These are phyloP conservation scores for Clamator glandarius DNA, from an alignment of 2,797 vertebrate species.

Conservation along the genomic window DNA sequence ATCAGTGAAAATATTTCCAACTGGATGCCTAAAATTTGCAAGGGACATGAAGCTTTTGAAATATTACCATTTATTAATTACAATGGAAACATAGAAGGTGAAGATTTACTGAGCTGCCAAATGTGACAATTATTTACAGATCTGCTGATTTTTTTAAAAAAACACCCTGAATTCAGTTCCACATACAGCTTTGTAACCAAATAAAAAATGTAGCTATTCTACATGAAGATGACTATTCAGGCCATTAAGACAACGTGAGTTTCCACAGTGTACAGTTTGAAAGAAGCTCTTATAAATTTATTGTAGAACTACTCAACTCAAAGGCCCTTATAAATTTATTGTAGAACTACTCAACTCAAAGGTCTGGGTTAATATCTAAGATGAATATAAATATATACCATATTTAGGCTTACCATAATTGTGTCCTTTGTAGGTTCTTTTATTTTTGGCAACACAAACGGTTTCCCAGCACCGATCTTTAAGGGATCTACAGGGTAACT, in stretches of 20 bases:
- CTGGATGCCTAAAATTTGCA: neutral
- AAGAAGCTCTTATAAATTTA: neutral
- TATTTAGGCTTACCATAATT: constrained; percentile 71
- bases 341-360: neutral
- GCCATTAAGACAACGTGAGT: neutral
- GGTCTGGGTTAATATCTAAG: neutral
- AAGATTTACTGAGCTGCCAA: neutral
- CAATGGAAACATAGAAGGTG: neutral
- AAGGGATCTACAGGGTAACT: constrained; percentile 76
- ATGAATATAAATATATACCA: neutral
- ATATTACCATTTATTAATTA: neutral
- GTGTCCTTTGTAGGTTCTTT: constrained; percentile 82
- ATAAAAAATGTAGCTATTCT: neutral
- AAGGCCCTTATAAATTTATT: neutral
- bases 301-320: neutral
- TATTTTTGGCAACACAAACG: constrained; percentile 58
- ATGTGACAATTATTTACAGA: neutral
- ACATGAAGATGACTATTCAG: neutral
- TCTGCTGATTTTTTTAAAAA: neutral
- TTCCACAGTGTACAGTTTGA: neutral
- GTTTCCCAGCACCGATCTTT: constrained; percentile 62
- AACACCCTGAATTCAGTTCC: neutral
- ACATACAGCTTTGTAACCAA: neutral
- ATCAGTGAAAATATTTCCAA: neutral
- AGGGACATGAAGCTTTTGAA: neutral